Conservation (phyloP, 2,797 vertebrate genomes). For the Urophycis tenuis region DNA sequence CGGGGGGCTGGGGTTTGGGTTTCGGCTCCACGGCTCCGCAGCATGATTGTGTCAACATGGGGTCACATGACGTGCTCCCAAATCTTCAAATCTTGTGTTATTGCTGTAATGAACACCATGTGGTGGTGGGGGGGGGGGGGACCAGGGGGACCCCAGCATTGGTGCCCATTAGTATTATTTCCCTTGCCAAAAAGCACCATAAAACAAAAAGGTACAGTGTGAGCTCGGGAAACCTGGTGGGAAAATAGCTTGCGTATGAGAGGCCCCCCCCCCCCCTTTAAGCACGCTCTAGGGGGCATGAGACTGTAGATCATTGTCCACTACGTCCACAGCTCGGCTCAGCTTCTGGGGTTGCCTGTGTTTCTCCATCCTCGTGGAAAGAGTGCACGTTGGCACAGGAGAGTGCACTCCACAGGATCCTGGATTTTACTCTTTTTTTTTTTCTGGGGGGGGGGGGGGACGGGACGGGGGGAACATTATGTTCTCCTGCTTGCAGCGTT, state of each 20-base stretch:
- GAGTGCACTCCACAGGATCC: background rate
- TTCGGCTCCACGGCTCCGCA: background rate
- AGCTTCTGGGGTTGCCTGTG: background rate
- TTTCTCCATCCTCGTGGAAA: background rate
- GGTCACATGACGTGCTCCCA: background rate
- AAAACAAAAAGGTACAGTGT: slow-evolving; percentile 1
- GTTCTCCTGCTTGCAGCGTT: background rate
- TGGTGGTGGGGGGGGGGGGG: background rate
- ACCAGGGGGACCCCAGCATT: background rate
- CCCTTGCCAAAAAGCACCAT: background rate
- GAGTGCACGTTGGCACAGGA: background rate
- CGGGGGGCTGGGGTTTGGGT: background rate
- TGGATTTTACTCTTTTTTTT: background rate
- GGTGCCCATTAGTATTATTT: background rate
- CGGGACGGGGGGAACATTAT: background rate
- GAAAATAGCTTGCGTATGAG: background rate
- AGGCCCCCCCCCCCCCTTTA: background rate
- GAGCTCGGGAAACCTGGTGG: background rate
- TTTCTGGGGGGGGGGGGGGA: background rate
- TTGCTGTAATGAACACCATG: background rate
- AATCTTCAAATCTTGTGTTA: background rate
- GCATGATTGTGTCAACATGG: background rate
- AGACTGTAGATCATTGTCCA: background rate
- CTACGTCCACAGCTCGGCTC: background rate
- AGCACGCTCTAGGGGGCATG: background rate